Evolutionary conservation across 1,140 invertebrate species (phyloP), one percentile per base, ranked within the genome.

Genomic region (Drosophila kikkawai): DNA sequence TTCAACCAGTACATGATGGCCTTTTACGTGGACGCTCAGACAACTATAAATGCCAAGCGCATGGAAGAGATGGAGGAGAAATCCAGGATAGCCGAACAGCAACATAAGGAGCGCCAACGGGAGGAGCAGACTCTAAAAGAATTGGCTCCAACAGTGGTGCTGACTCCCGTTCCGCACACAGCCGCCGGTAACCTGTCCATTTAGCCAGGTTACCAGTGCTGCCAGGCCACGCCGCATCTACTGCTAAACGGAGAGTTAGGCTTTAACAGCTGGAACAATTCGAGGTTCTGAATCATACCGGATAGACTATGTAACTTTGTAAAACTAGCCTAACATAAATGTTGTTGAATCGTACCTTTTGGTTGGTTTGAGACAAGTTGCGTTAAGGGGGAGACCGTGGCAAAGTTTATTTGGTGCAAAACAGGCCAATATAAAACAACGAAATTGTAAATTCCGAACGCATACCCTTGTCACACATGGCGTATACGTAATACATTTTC

Each of bases 1-100:
- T 96, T 97, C 93, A 97, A 97, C 91, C 96, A 97, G 92, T 94
- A 96, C 68, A 95, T 98, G 79, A 93, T 93, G 92, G 85, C 78
- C 34, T 78, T 83, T 1, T 93, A 93, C 37, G 92, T 93, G 47
- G 92, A 93, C 39, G 92, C 86, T 34, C 92, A 93, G 57, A 80
- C 90, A 22, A 84, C 69, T 15, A 81, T 88, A 4, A 88, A 84
- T 55, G 59, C 67, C n/a, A 81, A 79, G 50, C 91, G 92, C 13
- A 64, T 92, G 61, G 67, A 82, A 37, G 92, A 93, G 47, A 41
- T 82, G 4, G 83, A 93, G 69, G 68, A 82, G 41, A 61, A 63
- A 34, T 75, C 79, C n/a, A 75, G 83, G 32, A 69, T 66, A 22
- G 39, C 73, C 53, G 67, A 80, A 6, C 67, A 22, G 19, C 9